Conservation (phyloP, 2,888 invertebrate species). For the Amblyjoppa proteus region DNA sequence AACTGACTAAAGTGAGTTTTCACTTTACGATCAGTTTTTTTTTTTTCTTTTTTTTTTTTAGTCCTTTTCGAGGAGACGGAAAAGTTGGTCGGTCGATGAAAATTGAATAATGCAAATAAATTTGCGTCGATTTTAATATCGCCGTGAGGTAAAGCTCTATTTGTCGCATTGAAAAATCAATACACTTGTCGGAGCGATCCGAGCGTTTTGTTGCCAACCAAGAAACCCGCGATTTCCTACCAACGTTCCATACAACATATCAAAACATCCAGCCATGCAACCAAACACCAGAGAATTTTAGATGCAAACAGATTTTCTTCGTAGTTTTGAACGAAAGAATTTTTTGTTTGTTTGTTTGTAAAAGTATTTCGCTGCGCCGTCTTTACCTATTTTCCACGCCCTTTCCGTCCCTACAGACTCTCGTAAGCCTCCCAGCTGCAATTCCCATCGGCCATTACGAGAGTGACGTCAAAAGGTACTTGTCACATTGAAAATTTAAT, state of each 20-base stretch:
- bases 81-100: background rate
- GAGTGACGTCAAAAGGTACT: slow-evolving; percentile 41
- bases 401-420: slow-evolving; percentile 12
- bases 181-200: slow-evolving; percentile 26
- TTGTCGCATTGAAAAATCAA: slow-evolving; percentile 11
- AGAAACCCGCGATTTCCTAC: background rate
- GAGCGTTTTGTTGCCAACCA: background rate
- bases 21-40: too few species aligned
- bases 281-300: background rate
- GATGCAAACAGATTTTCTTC: too few species aligned
- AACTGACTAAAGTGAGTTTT: background rate
- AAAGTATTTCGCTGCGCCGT: background rate
- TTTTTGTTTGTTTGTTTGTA: too few species aligned
- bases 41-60: background rate
- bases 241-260: background rate
- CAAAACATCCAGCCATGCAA: background rate
- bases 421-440: slow-evolving; percentile 18
- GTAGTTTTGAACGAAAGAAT: too few species aligned
- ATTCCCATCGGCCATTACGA: slow-evolving; percentile 45
- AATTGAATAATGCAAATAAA: slow-evolving; percentile 8
- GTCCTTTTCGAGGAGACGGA: background rate
- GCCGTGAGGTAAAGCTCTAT: background rate
- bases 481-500: too few species aligned
- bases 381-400: background rate
- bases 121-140: background rate